Conservation (phyloP, 2,113 vertebrate genomes). For the Zapornia atra region DNA sequence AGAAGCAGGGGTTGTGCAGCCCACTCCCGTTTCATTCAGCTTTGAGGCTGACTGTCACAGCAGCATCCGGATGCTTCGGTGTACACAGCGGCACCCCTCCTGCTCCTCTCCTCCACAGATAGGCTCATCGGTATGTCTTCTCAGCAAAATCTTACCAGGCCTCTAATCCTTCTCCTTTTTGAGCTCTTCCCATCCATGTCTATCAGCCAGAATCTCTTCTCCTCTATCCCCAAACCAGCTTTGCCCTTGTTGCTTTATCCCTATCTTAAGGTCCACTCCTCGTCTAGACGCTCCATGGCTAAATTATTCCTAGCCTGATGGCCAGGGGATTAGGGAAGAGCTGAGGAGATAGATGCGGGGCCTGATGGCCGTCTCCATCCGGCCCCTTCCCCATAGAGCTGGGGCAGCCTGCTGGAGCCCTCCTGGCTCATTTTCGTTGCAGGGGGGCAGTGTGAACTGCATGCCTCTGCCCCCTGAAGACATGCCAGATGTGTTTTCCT, state of each 20-base stretch:
- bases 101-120: not conserved
- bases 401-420: not conserved
- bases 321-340: not conserved
- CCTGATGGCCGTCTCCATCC: not conserved
- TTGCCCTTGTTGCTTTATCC: not conserved
- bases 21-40: not conserved
- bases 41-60: not conserved
- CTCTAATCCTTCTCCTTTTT: not conserved
- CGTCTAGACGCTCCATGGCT: not conserved
- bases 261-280: not conserved
- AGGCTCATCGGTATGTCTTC: not conserved
- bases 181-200: not conserved
- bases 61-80: not conserved
- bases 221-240: not conserved
- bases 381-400: not conserved
- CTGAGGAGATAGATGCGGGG: not conserved
- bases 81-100: not conserved
- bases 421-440: not conserved
- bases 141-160: not conserved
- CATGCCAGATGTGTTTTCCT: fast-evolving
- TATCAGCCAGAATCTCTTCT: not conserved
- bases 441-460: not conserved
- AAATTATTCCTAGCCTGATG: not conserved
- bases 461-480: not conserved
- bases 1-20: not conserved